These are phyloP conservation scores for Ochotona curzoniae DNA, from an alignment of 2,113 vertebrate species.

Conservation along the genomic window DNA sequence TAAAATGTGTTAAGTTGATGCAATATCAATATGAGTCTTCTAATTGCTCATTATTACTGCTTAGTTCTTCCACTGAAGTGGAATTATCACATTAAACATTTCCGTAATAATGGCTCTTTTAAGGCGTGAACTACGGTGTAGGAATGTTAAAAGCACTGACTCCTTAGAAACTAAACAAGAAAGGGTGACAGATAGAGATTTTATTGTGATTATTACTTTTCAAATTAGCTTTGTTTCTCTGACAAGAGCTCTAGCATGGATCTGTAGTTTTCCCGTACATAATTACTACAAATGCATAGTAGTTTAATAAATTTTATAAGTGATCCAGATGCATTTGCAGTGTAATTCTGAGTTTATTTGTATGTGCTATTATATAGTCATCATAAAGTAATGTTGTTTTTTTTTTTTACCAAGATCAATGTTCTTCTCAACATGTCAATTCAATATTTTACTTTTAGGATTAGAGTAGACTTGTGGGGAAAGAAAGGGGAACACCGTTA, in stretches of 20 bases:
- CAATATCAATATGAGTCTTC: background rate
- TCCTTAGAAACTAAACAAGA: slow-evolving; percentile 37
- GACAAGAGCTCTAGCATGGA: background rate
- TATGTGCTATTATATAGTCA: background rate
- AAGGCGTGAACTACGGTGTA: background rate
- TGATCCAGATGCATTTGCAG: background rate
- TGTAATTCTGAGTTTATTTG: slow-evolving; percentile 35
- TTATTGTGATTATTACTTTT: background rate
- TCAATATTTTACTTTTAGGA: slow-evolving; percentile 32
- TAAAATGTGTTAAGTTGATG: slow-evolving; percentile 45
- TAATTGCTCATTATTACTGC: slow-evolving; percentile 60
- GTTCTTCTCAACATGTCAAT: background rate
- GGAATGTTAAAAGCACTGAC: background rate
- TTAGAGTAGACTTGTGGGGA: background rate
- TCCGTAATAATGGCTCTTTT: slow-evolving; percentile 33
- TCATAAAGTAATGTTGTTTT: background rate
- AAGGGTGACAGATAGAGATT: background rate
- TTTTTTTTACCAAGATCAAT: background rate
- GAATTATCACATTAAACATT: slow-evolving; percentile 40
- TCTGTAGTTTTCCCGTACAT: background rate
- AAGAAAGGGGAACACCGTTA: background rate
- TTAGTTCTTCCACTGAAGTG: slow-evolving; percentile 35
- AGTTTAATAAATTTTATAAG: slow-evolving; percentile 25
- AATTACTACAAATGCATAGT: slow-evolving; percentile 23
- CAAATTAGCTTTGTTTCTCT: background rate